Evolutionary conservation across 1,140 invertebrate genomes (phyloP), one percentile per base, ranked within the genome.

Genomic region (Panagrolaimus sp.): DNA sequence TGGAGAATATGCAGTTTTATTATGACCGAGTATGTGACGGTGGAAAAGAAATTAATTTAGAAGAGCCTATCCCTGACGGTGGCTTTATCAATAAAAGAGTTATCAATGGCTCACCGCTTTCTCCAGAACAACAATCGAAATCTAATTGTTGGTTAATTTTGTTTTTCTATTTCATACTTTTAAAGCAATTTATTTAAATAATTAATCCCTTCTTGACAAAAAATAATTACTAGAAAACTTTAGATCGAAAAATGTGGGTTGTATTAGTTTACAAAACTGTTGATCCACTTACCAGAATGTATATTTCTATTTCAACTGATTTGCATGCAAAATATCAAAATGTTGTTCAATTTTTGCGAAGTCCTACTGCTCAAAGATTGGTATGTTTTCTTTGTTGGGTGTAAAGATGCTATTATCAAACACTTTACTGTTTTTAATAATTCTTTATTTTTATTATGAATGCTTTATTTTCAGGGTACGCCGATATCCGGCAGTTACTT

Each of bases 201-300:
- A n/a, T n/a, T n/a, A n/a, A n/a, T n/a, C n/a, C n/a, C n/a, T n/a
- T n/a, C 31, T 38, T 38, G 31, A 31, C 16, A 23, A 9, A 13
- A 63, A 23, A 13, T 5, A n/a, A n/a, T n/a, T n/a, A n/a, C n/a
- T n/a, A n/a, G n/a, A 5, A 9, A 16, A 9, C 11, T 63, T 27
- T 43, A 63, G 62, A 63, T 16, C 62, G 62, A 3, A 63, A 63
- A 16, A 63, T 63, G 62, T 63, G 62, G 62, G 62, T 63, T 31
- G 62, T 63, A 31, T 20, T 63, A 0, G 62, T 63, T 38, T 63
- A 63, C 23, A 63, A 63, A 43, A 63, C 62, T 63, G 62, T 63
- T 9, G 62, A 63, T 11, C 62, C 62, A 1, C 11, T 63, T 20
- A 63, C 62, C 1, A 31, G 62, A 63, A 16, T 63, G 9, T 63